Base-by-base conservation (phyloP, 1,140 invertebrate genomes). In the Scaptodrosophila lebanonensis region DNA sequence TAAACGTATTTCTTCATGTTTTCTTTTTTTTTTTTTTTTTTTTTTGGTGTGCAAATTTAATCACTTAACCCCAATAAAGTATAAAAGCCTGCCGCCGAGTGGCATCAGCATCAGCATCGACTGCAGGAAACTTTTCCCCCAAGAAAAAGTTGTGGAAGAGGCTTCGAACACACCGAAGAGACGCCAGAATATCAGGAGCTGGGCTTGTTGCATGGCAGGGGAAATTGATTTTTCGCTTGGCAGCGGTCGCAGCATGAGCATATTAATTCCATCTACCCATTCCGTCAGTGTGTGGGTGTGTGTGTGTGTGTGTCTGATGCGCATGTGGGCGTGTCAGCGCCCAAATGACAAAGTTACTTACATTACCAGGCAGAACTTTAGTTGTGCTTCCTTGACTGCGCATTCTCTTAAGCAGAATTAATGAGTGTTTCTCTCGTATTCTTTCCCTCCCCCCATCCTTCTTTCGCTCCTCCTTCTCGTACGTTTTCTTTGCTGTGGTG, bases 31-130 rank as follows among this genome's bases (percentile, higher is more conserved):
- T 49, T 11, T 32, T 40, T 49, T 52, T 49, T 51, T 17, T 47
- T 35, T 66, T 50, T 54, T 72, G 49, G 45, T 60, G 68, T 76
- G 72, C 72, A 77, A 76, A 76, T 76, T 76, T 76, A 76, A 76
- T 76, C 72, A 76, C 72, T 76, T 76, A 76, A 76, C 72, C 72
- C 72, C 72, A 76, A 76, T 75, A 72, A 76, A 76, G 71, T 62
- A 75, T 66, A 63, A 66, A 59, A 72, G 22, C 22, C 22, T 25
- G 22, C 22, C 8, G 8, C 22, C 22, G 3, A 25, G 22, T 25
- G 22, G 3, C 22, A 25, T 3, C 22, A 25, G 8, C 22, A 8
- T 4, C 22, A 25, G 8, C 8, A 25, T 8, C 22, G 3, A 49
- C 44, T 52, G 52, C 43, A 54, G 11, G 44, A 73, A 73, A 75